Evolutionary conservation across 2,888 invertebrate genomes (phyloP), one percentile per base, ranked within the genome.

Genomic region (Drosophila lacicola): DNA sequence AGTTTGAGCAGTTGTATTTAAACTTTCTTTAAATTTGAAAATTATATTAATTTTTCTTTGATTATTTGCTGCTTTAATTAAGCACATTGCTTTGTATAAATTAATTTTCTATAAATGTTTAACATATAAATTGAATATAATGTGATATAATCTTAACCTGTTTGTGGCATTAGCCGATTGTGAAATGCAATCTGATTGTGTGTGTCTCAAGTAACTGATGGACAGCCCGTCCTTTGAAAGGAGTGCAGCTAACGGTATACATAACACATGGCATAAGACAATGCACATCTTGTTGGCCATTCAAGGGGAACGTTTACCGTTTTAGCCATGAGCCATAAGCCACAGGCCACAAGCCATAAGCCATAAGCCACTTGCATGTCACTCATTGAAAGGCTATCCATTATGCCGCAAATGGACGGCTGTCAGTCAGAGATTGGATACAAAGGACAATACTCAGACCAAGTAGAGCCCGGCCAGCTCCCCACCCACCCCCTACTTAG

Each of bases 331-430:
- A 41, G 42, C 37, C 56, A 56, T 42, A 4, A 10, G 19, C 42
- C n/a, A 2, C 11, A 10, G 2, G 36, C 19, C 42, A 4, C 8
- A 17, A 14, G 33, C 49, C 17, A 17, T 8, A 10, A 50, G 60
- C 25, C 74, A 55, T 33, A 50, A 54, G 69, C 41, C 78, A 65
- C 73, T 53, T 67, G 29, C 63, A 44, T 63, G 73, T 72, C 78
- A 80, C 81, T 81, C 73, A 62, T 46, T 46, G 44, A 56, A 56
- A 56, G 49, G 34, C 63, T 60, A 45, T 37, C 81, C 68, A 81
- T 78, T 78, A 77, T 78, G 46, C 39, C 49, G 8, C 29, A 53
- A 78, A 54, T 58, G 72, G 72, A 71, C 50, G 64, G 64, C 58
- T 78, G 77, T 77, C 77, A 76, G n/a, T 66, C 55, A 56, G 37